Conservation (phyloP, 2,113 vertebrate species). For the Ceuthmochares aereus region DNA sequence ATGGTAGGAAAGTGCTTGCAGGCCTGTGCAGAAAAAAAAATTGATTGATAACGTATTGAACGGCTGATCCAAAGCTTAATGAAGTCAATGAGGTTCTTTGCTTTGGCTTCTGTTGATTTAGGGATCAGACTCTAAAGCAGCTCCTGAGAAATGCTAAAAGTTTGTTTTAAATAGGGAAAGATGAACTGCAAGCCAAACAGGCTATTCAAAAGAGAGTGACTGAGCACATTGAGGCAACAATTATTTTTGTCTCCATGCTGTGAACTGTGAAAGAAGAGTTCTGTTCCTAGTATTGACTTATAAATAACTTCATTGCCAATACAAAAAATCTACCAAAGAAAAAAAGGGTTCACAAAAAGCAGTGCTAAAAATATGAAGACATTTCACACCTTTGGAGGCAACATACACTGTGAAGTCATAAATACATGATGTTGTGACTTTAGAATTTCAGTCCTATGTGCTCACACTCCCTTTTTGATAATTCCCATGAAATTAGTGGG, state of each 20-base stretch:
- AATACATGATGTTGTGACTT: neutral
- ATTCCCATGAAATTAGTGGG: neutral
- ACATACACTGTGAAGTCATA: neutral
- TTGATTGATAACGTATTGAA: neutral
- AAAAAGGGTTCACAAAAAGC: neutral
- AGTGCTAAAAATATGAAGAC: neutral
- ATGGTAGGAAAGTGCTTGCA: neutral
- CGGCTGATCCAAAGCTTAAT: neutral
- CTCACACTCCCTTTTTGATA: neutral
- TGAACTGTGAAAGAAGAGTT: neutral
- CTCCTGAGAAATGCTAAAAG: neutral
- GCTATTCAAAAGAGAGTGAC: neutral
- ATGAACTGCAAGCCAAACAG: neutral
- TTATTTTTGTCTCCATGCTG: neutral
- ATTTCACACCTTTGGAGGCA: neutral
- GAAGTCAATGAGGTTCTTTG: neutral
- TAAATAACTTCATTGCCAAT: neutral
- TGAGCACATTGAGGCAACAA: neutral
- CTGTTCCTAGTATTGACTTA: neutral
- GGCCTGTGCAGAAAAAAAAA: neutral
- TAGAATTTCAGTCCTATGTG: neutral
- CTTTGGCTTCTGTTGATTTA: conserved; percentile 14
- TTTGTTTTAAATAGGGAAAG: conserved; percentile 23
- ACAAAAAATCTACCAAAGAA: neutral
- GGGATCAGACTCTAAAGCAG: neutral